These are phyloP conservation scores for Parazoanthus atlanticus DNA, from an alignment of 92 coral and sea anemone genomes.

Conservation along the genomic window DNA sequence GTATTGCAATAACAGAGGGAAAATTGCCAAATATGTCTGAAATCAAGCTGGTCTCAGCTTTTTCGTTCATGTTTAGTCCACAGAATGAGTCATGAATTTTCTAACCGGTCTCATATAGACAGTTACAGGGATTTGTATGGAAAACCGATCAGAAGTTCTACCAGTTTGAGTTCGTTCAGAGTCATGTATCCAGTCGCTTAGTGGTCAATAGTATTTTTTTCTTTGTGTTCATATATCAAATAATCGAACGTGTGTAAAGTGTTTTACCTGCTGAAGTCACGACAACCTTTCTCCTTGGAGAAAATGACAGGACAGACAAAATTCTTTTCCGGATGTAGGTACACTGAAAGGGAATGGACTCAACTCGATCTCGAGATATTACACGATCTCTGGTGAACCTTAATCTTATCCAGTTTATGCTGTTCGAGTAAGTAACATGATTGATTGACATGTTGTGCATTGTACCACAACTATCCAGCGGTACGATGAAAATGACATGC, in stretches of 20 bases:
- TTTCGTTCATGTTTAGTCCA: too few relatives aligned
- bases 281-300: conserved; percentile 64
- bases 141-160: too few relatives aligned
- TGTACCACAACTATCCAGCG: conserved; percentile 84
- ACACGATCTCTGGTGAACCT: conserved; percentile 18
- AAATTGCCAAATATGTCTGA: too few relatives aligned
- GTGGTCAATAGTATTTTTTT: too few relatives aligned
- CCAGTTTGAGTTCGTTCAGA: too few relatives aligned
- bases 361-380: conserved; percentile 59
- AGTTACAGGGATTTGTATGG: too few relatives aligned
- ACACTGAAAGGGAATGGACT: conserved; percentile 51
- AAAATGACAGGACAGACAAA: conserved; percentile 73
- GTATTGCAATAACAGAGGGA: too few relatives aligned
- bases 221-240: too few relatives aligned
- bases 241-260: background rate
- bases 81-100: too few relatives aligned
- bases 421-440: conserved; percentile 54
- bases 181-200: too few relatives aligned
- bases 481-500: conserved; percentile 65
- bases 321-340: conserved; percentile 41
- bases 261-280: conserved; percentile 62
- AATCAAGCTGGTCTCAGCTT: too few relatives aligned
- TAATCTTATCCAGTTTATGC: conserved; percentile 59
- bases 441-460: conserved; percentile 51
- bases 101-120: too few relatives aligned